A percentile compares a stretch with the other conserved stretches of the same genome.
These are phyloP conservation scores for Trypoxylus dichotomus DNA, from an alignment of 1,140 invertebrate genomes.

Conservation along the genomic window DNA sequence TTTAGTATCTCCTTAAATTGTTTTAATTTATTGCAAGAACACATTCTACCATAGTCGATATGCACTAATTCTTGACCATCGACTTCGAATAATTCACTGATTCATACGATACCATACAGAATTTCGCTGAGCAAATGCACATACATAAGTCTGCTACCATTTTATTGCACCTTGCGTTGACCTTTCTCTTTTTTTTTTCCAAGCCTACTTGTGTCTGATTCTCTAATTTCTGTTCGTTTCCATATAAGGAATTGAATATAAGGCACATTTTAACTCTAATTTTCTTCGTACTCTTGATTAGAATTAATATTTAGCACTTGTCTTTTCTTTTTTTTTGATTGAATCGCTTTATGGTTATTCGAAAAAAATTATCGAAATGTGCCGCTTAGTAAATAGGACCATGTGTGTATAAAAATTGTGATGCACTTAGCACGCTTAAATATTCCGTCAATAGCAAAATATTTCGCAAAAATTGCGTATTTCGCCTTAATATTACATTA, in stretches of 20 bases:
- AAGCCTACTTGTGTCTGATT: no score
- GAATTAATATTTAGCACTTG: not conserved
- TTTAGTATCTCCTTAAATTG: no score
- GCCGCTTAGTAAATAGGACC: not conserved
- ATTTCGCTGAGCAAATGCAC: not conserved
- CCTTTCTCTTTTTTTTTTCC: not conserved
- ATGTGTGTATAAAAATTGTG: not conserved
- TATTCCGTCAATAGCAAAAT: not conserved
- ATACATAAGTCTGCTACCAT: not conserved
- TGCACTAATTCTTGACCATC: no score
- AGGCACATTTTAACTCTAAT: constrained; percentile 3
- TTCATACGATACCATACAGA: no score
- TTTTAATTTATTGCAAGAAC: not conserved
- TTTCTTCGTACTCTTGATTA: not conserved
- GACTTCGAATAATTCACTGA: no score
- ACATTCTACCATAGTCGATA: not conserved
- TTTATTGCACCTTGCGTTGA: not conserved
- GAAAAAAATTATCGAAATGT: constrained; percentile 4
- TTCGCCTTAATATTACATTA: not conserved
- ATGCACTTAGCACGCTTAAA: not conserved
- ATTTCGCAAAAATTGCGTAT: constrained; percentile 1
- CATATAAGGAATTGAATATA: not conserved
- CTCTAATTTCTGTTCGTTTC: no score
- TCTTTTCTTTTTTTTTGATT: not conserved
- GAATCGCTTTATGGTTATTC: not conserved